Percentiles rank a stretch among this genome's conserved stretches.
These are phyloP conservation scores for Protobothrops mucrosquamatus DNA, from an alignment of 2,113 vertebrate species.

Conservation along the genomic window DNA sequence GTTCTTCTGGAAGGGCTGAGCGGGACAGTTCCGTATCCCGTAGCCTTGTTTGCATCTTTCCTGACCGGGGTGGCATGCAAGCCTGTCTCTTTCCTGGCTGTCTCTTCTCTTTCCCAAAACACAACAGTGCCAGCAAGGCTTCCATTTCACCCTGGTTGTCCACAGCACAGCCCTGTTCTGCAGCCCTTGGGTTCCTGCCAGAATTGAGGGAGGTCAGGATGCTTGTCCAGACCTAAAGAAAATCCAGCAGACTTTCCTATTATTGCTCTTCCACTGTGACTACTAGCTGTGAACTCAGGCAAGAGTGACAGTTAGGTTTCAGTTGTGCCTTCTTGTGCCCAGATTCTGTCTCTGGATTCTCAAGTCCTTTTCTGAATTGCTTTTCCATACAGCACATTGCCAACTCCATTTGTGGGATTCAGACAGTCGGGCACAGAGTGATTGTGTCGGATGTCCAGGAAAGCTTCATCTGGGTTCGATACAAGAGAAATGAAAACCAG, in stretches of 20 bases:
- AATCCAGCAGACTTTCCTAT: neutral
- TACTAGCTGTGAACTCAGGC: neutral
- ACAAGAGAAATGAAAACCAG: slow-evolving; percentile 96
- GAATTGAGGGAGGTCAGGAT: neutral
- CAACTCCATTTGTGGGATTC: slow-evolving; percentile 92
- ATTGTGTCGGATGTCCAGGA: slow-evolving; percentile 94
- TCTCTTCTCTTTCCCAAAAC: neutral
- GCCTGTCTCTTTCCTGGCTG: neutral
- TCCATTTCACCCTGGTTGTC: neutral
- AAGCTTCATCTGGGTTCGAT: slow-evolving; percentile 98
- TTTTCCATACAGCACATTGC: slow-evolving; percentile 83
- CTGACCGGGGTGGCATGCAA: neutral
- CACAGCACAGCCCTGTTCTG: too few species aligned
- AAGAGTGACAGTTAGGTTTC: neutral
- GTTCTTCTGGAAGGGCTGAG: neutral
- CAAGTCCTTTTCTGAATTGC: neutral
- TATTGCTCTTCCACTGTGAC: neutral
- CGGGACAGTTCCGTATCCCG: neutral
- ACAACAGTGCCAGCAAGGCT: neutral
- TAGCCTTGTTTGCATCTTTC: neutral
- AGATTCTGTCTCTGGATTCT: neutral
- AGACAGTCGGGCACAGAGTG: slow-evolving; percentile 93
- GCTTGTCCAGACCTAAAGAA: neutral
- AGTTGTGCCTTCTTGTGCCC: neutral
- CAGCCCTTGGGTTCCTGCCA: neutral